Percentiles rank a stretch among this genome's conserved stretches.
Evolutionary conservation across 2,113 vertebrate species (phyloP).

Genomic region (Pterophyllum scalare): DNA sequence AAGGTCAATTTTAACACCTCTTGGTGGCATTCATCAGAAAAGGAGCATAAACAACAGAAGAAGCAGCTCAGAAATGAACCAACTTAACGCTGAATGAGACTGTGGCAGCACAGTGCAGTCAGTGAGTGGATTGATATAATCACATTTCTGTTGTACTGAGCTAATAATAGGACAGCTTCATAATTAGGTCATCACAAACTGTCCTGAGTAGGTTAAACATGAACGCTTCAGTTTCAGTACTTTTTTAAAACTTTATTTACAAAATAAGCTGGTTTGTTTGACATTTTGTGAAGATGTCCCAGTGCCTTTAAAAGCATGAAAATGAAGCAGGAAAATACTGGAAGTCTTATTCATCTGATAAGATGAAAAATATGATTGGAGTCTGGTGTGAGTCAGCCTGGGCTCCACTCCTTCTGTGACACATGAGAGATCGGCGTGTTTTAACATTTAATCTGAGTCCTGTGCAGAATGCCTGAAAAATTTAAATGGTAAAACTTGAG

Average conservation of each 20-base stretch:
- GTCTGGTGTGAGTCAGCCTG: too few relatives aligned
- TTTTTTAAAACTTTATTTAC: background rate
- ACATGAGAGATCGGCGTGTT: too few relatives aligned
- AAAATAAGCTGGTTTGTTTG: background rate
- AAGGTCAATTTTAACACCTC: background rate
- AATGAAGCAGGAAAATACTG: background rate
- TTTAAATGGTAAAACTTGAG: too few relatives aligned
- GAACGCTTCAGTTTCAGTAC: background rate
- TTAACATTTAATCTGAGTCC: too few relatives aligned
- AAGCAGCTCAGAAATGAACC: background rate
- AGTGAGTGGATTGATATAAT: background rate
- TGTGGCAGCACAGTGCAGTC: background rate
- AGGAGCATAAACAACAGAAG: background rate
- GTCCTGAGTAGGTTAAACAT: background rate
- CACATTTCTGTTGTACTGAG: background rate
- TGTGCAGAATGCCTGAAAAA: too few relatives aligned
- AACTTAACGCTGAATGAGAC: background rate
- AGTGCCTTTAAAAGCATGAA: background rate
- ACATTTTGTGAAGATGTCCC: background rate
- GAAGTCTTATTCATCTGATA: too few relatives aligned
- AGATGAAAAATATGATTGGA: too few relatives aligned
- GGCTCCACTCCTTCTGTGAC: too few relatives aligned
- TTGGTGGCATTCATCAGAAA: background rate
- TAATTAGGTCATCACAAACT: background rate
- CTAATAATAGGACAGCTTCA: background rate